Evolutionary conservation across 2,888 invertebrate genomes (phyloP).

Genomic region (Merodon equestris): DNA sequence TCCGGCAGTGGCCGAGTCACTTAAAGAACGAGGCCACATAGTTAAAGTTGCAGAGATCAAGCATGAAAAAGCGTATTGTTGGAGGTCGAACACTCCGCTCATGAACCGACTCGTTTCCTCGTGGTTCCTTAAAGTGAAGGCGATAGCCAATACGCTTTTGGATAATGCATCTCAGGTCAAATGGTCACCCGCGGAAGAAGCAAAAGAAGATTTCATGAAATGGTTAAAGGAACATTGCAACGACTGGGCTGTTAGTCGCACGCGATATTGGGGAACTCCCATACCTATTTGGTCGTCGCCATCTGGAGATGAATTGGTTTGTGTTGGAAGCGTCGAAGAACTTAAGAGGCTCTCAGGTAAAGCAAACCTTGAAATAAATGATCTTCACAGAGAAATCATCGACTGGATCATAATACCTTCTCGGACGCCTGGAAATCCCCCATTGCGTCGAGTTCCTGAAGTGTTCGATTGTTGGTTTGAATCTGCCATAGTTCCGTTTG

Average conservation of each 20-base stretch:
- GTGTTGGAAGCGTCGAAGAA: slow-evolving; percentile 93
- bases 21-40: slow-evolving; percentile 87
- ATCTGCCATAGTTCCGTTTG: slow-evolving; percentile 98
- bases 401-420: slow-evolving; percentile 95
- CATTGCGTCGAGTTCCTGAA: slow-evolving; percentile 89
- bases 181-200: slow-evolving; percentile 97
- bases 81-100: slow-evolving; percentile 97
- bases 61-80: slow-evolving; percentile 98
- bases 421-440: slow-evolving; percentile 88
- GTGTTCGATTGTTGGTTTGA: slow-evolving; percentile 99
- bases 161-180: slow-evolving; percentile 89
- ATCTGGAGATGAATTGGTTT: slow-evolving; percentile 92
- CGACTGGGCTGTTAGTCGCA: slow-evolving; percentile 97
- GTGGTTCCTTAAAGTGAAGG: slow-evolving; percentile 96
- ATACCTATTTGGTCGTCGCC: slow-evolving; percentile 96
- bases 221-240: slow-evolving; percentile 96
- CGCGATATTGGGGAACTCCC: slow-evolving; percentile 98
- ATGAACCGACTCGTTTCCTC: slow-evolving; percentile 98
- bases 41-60: slow-evolving; percentile 86
- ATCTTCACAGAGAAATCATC: slow-evolving; percentile 94
- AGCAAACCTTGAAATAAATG: slow-evolving; percentile 84
- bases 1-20: slow-evolving; percentile 89
- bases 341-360: slow-evolving; percentile 86
- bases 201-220: slow-evolving; percentile 96
- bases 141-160: slow-evolving; percentile 87